phyloP scores from a whole-genome alignment of 1,140 invertebrate species.

The Lineus longissimus region DNA sequence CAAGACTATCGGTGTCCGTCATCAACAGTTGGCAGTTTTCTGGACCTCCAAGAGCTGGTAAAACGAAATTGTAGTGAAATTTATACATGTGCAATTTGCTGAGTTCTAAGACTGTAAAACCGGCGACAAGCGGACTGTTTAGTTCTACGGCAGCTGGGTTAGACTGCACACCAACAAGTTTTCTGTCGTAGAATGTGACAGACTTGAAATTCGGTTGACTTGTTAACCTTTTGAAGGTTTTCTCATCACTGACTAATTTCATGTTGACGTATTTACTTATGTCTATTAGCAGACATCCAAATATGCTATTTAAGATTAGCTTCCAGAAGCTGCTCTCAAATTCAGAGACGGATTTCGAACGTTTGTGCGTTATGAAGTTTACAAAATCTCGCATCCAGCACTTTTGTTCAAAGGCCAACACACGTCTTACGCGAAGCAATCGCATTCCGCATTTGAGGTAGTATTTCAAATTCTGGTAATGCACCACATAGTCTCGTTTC shows the following conservation, averaged over 20 bases:
- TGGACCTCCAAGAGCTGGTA: neutral
- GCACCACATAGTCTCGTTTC: neutral
- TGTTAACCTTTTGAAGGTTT: neutral
- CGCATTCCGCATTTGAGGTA: neutral
- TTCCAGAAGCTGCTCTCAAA: neutral
- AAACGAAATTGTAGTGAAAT: slow-evolving; percentile 1
- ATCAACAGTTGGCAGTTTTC: neutral
- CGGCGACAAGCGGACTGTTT: neutral
- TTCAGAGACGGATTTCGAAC: neutral
- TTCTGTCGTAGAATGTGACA: neutral
- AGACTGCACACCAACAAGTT: neutral
- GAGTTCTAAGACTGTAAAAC: neutral
- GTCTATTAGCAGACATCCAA: neutral
- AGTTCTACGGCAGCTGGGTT: neutral
- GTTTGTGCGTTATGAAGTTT: neutral
- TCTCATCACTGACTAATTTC: neutral
- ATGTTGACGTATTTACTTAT: too few species aligned
- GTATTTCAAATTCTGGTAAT: neutral
- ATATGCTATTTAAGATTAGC: neutral
- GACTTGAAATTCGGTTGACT: neutral
- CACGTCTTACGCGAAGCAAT: neutral
- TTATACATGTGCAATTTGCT: slow-evolving; percentile 5
- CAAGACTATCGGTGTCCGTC: neutral
- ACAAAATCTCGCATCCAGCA: neutral
- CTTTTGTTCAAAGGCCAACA: neutral